phyloP scores from a whole-genome alignment of 2,888 invertebrate genomes.

The Osmoderma eremita region DNA sequence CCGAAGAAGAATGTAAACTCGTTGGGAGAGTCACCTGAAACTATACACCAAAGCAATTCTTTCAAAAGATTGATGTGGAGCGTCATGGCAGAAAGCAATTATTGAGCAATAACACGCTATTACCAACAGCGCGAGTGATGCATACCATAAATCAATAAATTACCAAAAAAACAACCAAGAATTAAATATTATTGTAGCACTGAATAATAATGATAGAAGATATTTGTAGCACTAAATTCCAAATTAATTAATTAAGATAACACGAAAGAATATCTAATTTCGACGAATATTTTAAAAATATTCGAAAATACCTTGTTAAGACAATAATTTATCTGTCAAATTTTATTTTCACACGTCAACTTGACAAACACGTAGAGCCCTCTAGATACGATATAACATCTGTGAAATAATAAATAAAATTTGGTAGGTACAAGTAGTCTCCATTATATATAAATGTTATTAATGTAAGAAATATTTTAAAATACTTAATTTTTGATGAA shows the following conservation, averaged over 20 bases:
- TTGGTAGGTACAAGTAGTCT: slow-evolving; percentile 55
- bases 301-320: slow-evolving; percentile 50
- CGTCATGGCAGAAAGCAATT: slow-evolving; percentile 80
- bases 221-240: slow-evolving; percentile 4
- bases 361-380: slow-evolving; percentile 60
- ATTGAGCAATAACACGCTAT: slow-evolving; percentile 55
- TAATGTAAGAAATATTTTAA: slow-evolving; percentile 8
- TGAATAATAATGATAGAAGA: slow-evolving; percentile 14
- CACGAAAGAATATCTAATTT: slow-evolving; percentile 37
- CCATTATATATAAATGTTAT: slow-evolving; percentile 30
- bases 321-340: slow-evolving; percentile 46
- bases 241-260: slow-evolving; percentile 24
- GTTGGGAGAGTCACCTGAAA: slow-evolving; percentile 76
- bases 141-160: slow-evolving; percentile 21
- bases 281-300: slow-evolving; percentile 59
- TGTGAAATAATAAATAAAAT: slow-evolving; percentile 49
- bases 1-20: slow-evolving; percentile 67
- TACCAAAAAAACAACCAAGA: slow-evolving; percentile 8
- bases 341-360: slow-evolving; percentile 46
- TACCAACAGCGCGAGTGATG: slow-evolving; percentile 5
- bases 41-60: slow-evolving; percentile 90
- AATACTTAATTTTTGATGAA: background rate
- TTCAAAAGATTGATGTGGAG: slow-evolving; percentile 93
- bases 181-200: slow-evolving; percentile 29
- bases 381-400: slow-evolving; percentile 23